These are phyloP conservation scores for Macropodus opercularis DNA, from an alignment of 2,797 vertebrate genomes.

Conservation along the genomic window DNA sequence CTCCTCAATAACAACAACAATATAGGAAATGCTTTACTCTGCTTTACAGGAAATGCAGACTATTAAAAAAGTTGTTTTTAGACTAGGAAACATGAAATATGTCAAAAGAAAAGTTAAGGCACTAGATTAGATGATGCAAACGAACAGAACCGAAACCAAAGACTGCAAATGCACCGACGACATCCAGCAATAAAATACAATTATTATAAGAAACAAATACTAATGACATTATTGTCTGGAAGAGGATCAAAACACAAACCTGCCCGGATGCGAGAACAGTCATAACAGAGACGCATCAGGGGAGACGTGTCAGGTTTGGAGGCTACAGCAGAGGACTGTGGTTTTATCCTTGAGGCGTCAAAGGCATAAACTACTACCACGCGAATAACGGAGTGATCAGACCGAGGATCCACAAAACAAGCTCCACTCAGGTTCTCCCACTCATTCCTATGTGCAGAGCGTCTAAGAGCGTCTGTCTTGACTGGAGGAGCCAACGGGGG, in stretches of 20 bases:
- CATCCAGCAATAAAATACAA: not conserved
- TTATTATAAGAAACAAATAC: no score
- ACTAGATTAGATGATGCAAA: constrained; percentile 12
- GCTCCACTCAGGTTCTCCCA: not conserved
- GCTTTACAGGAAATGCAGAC: no score
- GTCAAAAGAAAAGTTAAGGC: not conserved
- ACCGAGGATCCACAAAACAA: not conserved
- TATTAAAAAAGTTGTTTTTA: no score
- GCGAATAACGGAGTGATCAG: not conserved
- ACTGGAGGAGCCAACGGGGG: no score
- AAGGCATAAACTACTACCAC: no score
- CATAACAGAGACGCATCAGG: no score
- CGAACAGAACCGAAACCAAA: not conserved
- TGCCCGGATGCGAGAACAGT: not conserved
- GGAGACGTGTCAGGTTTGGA: no score
- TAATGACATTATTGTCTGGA: not conserved
- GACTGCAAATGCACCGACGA: not conserved
- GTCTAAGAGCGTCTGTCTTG: no score
- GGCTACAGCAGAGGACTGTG: not conserved
- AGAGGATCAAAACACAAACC: not conserved
- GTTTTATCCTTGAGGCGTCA: not conserved
- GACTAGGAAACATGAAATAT: no score
- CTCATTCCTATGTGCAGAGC: no score
- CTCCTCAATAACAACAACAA: no score
- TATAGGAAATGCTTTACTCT: no score